Conservation (phyloP, 1,140 invertebrate genomes). For the Zaprionus ornatus region DNA sequence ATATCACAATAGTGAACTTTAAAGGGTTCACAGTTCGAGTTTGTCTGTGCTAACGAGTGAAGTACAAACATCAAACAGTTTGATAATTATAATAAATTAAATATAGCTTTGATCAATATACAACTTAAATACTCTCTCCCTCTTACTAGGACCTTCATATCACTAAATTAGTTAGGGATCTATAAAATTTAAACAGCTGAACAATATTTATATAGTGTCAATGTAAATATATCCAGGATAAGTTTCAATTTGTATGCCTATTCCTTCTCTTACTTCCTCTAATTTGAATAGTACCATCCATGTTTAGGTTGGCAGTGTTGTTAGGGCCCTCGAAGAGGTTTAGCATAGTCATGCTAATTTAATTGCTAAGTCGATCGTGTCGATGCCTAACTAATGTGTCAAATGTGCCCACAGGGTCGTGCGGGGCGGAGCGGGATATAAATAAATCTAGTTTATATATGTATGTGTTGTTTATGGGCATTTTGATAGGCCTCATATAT, state of each 20-base stretch:
- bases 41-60: neutral
- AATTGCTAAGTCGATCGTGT: conserved; percentile 21
- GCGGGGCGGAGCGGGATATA: conserved; percentile 24
- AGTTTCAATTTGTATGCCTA: neutral
- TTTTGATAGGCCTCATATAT: conserved; percentile 20
- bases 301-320: neutral
- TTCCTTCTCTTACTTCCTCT: neutral
- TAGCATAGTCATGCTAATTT: conserved; percentile 22
- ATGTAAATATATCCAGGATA: neutral
- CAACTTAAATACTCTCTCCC: neutral
- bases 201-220: neutral
- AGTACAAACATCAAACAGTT: neutral
- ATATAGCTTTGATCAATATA: neutral
- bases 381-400: conserved; percentile 24
- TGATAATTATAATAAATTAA: neutral
- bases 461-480: conserved; percentile 23
- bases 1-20: conserved; percentile 11
- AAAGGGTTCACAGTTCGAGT: neutral
- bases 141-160: too few species aligned
- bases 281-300: neutral
- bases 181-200: too few species aligned
- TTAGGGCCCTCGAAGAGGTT: neutral
- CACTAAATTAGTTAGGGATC: too few species aligned
- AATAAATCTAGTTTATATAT: conserved; percentile 35
- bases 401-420: conserved; percentile 5